Base-by-base conservation (phyloP, 2,113 vertebrate species). In the Xyrauchen texanus region DNA sequence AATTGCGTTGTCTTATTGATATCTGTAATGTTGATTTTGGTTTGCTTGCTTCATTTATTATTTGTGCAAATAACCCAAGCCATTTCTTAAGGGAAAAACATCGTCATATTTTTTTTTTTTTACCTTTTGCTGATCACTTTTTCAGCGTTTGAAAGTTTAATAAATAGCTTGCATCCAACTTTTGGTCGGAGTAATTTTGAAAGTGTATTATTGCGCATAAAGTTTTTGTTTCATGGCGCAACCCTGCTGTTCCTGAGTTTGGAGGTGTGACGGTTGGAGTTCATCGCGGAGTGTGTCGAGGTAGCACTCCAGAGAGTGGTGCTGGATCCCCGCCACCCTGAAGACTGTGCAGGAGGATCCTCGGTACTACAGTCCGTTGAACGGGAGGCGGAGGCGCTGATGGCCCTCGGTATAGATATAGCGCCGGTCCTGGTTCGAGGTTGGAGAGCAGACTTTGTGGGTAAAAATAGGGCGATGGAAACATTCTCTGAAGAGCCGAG, bases 391-490 rank as follows among this genome's bases (percentile, higher is more conserved):
- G 94, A 6, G 93, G 94, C 3, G 93, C 93, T 55, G 94, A 93
- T 57, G 94, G 92, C 1, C 94, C 94, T 76, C 93, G 84, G 90
- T 96, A 96, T 84, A 97, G 86, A 82, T 96, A 96, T 8, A 96
- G 89, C 73, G 95, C 95, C 5, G 90, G 94, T 65, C 91, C 92
- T 0, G 94, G 95, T 71, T 96, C 95, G 84, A 96, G 83, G 86
- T 94, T 94, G 86, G 96, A 94, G 11, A 96, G 92, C 12, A 95
- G 77, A 45, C 93, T 93, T 84, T 95, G 95, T 16, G 94, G 94
- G 88, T 96, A 96, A 92, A 96, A 95, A 76, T 95, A 94, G 71
- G 93, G 94, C 73, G 87, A 94, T 64, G 92, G 91, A 90, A 95
- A 95, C 94, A 95, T 90, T 87, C 94, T 90, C 90, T 90, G 95